These are phyloP conservation scores for Oncorhynchus kisutch DNA, from an alignment of 2,113 vertebrate genomes.

Conservation along the genomic window DNA sequence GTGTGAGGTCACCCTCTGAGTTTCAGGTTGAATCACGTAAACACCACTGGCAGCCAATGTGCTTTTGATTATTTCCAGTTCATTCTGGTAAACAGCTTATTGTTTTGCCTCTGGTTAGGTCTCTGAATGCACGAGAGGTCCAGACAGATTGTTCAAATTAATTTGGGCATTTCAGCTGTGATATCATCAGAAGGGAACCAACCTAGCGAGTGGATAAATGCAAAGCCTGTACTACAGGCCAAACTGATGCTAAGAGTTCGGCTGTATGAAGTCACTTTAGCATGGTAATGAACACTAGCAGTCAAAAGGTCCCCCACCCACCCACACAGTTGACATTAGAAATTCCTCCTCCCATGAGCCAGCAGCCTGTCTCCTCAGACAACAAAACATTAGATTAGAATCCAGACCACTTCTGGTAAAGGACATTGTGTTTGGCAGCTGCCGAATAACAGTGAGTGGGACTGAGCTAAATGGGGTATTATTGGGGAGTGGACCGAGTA, in stretches of 20 bases:
- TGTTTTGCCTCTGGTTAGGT: conserved; percentile 58
- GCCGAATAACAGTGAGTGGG: background rate
- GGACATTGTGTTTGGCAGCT: background rate
- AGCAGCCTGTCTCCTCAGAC: too few relatives aligned
- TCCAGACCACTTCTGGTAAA: background rate
- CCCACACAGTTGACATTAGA: background rate
- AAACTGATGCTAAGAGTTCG: background rate
- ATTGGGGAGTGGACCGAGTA: too few relatives aligned
- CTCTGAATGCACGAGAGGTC: conserved; percentile 56
- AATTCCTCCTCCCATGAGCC: background rate
- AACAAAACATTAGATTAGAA: background rate
- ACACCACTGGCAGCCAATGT: conserved; percentile 47
- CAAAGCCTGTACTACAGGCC: conserved; percentile 7
- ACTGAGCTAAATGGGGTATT: background rate
- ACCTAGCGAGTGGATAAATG: background rate
- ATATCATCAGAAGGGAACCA: conserved; percentile 39
- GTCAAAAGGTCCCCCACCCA: background rate
- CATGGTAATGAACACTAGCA: background rate
- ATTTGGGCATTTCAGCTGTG: conserved; percentile 41
- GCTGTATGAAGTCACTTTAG: background rate
- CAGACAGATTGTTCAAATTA: conserved; percentile 52
- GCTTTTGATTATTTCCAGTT: conserved; percentile 60
- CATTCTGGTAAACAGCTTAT: conserved; percentile 64
- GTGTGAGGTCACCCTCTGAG: conserved; percentile 46
- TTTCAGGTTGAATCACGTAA: conserved; percentile 62